phyloP scores from a whole-genome alignment of 2,797 vertebrate genomes.

The Denticeps clupeoides region DNA sequence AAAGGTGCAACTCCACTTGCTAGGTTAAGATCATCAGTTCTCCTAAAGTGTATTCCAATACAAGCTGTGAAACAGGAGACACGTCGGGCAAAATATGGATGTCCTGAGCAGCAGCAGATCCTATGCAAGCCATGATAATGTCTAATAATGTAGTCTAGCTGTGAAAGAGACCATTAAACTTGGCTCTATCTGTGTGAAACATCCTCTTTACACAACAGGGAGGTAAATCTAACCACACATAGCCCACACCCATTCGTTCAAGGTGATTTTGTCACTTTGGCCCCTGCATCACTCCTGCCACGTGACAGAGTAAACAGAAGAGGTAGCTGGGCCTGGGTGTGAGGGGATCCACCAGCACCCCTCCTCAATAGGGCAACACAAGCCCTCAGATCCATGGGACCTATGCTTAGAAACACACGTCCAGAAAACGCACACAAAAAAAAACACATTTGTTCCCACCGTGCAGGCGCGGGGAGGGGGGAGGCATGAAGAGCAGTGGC shows the following conservation, averaged over 20 bases:
- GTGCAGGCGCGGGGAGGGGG: conserved; percentile 8
- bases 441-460: conserved; percentile 6
- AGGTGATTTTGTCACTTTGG: conserved; percentile 6
- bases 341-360: neutral
- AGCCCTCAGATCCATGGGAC: neutral
- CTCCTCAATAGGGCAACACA: neutral
- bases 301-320: neutral
- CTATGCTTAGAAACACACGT: conserved; percentile 1
- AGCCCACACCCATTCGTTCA: conserved; percentile 16
- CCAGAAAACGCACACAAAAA: conserved; percentile 1
- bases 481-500: conserved; percentile 4
- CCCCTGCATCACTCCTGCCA: neutral
- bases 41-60: too few species aligned
- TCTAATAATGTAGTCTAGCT: conserved; percentile 6
- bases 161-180: conserved; percentile 14
- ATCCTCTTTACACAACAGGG: conserved; percentile 5
- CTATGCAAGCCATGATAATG: neutral
- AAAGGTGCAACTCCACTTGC: too few species aligned
- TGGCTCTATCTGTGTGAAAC: neutral
- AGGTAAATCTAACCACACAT: conserved; percentile 13
- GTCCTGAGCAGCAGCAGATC: too few species aligned
- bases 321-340: neutral
- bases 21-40: conserved; percentile 7
- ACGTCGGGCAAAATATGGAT: too few species aligned
- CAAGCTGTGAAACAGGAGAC: too few species aligned